Percentiles rank a stretch among this genome's conserved stretches.
phyloP scores from a whole-genome alignment of 2,113 vertebrate species.

The Neoarius graeffei region DNA sequence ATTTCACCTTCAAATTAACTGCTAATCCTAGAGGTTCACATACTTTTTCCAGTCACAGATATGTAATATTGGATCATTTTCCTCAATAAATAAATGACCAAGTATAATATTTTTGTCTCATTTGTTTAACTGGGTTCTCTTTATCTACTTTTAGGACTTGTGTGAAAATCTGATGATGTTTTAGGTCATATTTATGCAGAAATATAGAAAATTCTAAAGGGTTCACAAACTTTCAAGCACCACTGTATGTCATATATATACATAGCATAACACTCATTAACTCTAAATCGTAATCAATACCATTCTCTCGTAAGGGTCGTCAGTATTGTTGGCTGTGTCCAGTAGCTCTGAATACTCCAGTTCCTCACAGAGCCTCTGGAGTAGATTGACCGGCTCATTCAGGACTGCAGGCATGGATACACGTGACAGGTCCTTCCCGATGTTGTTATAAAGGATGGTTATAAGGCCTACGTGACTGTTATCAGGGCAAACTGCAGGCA shows the following conservation, averaged over 20 bases:
- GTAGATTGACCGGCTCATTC: slow-evolving; percentile 92
- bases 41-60: too few relatives aligned
- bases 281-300: slow-evolving; percentile 61
- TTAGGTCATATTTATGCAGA: too few relatives aligned
- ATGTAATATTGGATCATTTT: too few relatives aligned
- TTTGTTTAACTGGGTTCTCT: too few relatives aligned
- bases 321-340: slow-evolving; percentile 78
- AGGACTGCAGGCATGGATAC: slow-evolving; percentile 96
- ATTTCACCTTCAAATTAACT: too few relatives aligned
- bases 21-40: too few relatives aligned
- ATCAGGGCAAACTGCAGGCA: slow-evolving; percentile 83
- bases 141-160: too few relatives aligned
- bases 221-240: too few relatives aligned
- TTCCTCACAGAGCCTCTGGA: slow-evolving; percentile 95
- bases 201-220: too few relatives aligned
- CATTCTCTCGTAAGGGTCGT: slow-evolving; percentile 86
- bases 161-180: too few relatives aligned
- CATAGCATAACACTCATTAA: neutral
- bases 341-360: slow-evolving; percentile 94
- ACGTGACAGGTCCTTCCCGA: slow-evolving; percentile 95
- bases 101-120: too few relatives aligned
- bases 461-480: slow-evolving; percentile 88
- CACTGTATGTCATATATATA: neutral
- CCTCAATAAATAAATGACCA: too few relatives aligned
- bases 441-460: slow-evolving; percentile 96